A percentile compares a stretch with the other conserved stretches of the same genome.
Conservation (phyloP, 2,113 vertebrate genomes). For the Amphiprion percula region DNA sequence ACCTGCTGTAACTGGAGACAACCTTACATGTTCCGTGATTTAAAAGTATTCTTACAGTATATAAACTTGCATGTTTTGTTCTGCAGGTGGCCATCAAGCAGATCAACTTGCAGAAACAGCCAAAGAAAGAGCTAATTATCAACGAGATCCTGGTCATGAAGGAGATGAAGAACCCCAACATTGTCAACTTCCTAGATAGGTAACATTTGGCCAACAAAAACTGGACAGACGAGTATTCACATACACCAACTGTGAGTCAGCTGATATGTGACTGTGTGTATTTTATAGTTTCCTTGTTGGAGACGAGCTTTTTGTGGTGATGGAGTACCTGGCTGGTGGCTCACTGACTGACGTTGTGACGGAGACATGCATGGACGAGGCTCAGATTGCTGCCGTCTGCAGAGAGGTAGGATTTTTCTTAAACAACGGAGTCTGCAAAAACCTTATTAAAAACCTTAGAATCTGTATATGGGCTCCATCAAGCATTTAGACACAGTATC, state of each 20-base stretch:
- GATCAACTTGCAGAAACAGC: constrained; percentile 98
- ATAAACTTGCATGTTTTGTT: constrained; percentile 30
- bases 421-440: not conserved
- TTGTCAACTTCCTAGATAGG: constrained; percentile 98
- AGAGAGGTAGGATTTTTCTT: constrained; percentile 87
- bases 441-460: too few species aligned
- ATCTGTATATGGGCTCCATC: too few species aligned
- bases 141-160: constrained; percentile 99
- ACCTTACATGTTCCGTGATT: too few species aligned
- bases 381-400: constrained; percentile 97
- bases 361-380: constrained; percentile 98
- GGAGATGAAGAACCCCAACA: constrained; percentile 97
- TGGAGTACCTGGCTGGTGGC: constrained; percentile 98
- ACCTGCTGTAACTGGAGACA: too few species aligned
- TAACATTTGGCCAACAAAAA: constrained; percentile 66
- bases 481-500: too few species aligned
- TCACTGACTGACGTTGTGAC: constrained; percentile 98
- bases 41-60: not conserved
- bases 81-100: constrained; percentile 97
- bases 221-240: not conserved
- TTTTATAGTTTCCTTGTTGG: constrained; percentile 92
- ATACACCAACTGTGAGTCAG: not conserved
- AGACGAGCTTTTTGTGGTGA: constrained; percentile 97
- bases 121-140: constrained; percentile 98
- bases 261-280: not conserved